Base-by-base conservation (phyloP, 2,113 vertebrate genomes). In the Saguinus imperator region DNA sequence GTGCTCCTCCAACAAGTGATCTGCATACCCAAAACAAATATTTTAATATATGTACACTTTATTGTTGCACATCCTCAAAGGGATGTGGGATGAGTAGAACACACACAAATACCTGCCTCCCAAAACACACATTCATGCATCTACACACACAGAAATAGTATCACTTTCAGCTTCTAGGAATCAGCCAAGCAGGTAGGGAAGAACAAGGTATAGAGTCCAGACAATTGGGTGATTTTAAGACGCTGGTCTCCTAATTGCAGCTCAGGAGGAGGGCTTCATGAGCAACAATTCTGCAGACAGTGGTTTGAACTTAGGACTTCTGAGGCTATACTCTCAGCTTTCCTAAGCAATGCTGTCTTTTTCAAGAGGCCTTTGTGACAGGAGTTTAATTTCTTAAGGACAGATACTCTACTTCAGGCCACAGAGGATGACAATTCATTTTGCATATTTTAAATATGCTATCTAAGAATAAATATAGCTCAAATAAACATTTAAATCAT, bases 401-500 rank as follows among this genome's bases (percentile, higher is more conserved):
- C 40, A 88, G 45, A 84, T 90, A 25, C 10, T 85, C 10, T 66
- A 81, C 27, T 21, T 82, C 23, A 40, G 50, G 40, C 61, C 83
- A 10, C 29, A 79, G 45, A 84, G 6, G 27, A 29, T 45, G 20
- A 84, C 8, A 50, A 48, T 61, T 95, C n/a, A 14, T 94, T 83
- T 82, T 72, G 35, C 9, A 37, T 96, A 57, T 25, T 89, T 93
- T 89, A 58, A 66, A 43, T 86, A 6, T 23, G 40, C 52, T 82
- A 48, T 66, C 68, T 85, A 66, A 82, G 4, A 87, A 95, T 11
- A 92, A 66, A 83, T 79, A 27, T 5, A 86, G 64, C 73, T 86
- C 37, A 86, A 79, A 50, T 77, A 43, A 95, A 73, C 17, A 83
- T 89, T 72, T 83, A 92, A 92, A n/a, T 92, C 25, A 87, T 50